These are phyloP conservation scores for Vidua chalybeata DNA, from an alignment of 2,113 vertebrate genomes.

Conservation along the genomic window DNA sequence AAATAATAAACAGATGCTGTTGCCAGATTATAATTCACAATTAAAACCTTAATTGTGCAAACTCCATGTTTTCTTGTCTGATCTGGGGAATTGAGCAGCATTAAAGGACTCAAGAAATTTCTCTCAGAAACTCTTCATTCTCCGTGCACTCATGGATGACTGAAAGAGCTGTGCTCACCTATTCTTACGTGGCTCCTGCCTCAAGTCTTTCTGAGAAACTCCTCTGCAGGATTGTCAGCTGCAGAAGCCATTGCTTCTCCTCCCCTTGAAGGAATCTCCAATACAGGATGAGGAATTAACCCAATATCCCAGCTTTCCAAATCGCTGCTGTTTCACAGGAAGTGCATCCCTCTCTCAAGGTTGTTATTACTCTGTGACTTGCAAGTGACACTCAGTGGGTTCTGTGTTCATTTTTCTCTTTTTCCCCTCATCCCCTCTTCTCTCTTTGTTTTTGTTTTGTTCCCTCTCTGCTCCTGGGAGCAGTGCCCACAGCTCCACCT, in stretches of 20 bases:
- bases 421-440: neutral
- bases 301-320: conserved; percentile 10
- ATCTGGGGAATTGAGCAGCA: neutral
- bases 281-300: conserved; percentile 38
- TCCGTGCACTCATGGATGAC: neutral
- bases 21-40: conserved; percentile 22
- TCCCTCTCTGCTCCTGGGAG: neutral
- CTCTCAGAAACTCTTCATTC: conserved; percentile 7
- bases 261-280: conserved; percentile 3
- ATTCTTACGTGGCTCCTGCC: neutral
- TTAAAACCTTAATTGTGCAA: neutral
- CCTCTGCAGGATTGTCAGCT: neutral
- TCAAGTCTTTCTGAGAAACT: neutral
- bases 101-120: neutral
- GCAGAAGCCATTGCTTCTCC: neutral
- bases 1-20: conserved; percentile 50
- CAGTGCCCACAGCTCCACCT: conserved; percentile 93
- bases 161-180: conserved; percentile 22
- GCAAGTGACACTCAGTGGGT: neutral
- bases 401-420: neutral
- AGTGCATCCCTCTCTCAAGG: neutral
- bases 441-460: neutral
- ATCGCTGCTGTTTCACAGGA: neutral
- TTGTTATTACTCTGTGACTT: neutral
- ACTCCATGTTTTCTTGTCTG: neutral